Base-by-base conservation (phyloP, 2,888 invertebrate genomes). In the Crossocerus cetratus region DNA sequence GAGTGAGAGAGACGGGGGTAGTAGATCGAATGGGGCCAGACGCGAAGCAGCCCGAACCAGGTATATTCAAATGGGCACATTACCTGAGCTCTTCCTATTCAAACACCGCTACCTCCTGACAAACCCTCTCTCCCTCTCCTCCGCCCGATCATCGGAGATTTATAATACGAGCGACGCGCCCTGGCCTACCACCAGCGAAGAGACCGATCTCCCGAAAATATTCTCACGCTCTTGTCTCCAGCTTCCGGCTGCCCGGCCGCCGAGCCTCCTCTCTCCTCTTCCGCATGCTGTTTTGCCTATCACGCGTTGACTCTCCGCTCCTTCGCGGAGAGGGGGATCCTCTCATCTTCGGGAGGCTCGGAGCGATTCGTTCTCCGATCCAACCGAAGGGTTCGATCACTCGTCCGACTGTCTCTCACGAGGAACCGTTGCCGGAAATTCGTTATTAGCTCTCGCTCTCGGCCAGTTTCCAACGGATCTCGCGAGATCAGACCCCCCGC, bases 51-150 rank as follows among this genome's bases (percentile, higher is more conserved):
- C 54, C 60, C 66, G 57, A 69, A 78, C 84, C 87, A 86, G 87
- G 86, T 87, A 88, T 90, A 90, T 89, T 90, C 89, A 90, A 90
- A 90, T 89, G 82, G 80, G 84, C 84, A 83, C 84, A 88, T 89
- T 89, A 88, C 90, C 90, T 88, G 89, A 79, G 86, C 86, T 88
- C 90, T 90, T 90, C 90, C 89, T 89, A 89, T 90, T 90, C 89
- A 89, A 89, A 90, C 88, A 87, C 68, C 79, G 80, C 77, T 68
- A 76, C 78, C 79, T 77, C 81, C 81, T 78, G 65, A 65, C 73
- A 79, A 74, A 65, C 61, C 61, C 82, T 66, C 61, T 53, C 56
- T 43, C 13, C 59, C 64, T 42, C 11, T n/a, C 22, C 16, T 18
- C 59, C 65, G 65, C 44, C 74, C 80, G 87, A 89, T 90, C 88